Conservation (phyloP, 37 sponge, comb jelly and placozoan species). For the Beroe ovata region DNA sequence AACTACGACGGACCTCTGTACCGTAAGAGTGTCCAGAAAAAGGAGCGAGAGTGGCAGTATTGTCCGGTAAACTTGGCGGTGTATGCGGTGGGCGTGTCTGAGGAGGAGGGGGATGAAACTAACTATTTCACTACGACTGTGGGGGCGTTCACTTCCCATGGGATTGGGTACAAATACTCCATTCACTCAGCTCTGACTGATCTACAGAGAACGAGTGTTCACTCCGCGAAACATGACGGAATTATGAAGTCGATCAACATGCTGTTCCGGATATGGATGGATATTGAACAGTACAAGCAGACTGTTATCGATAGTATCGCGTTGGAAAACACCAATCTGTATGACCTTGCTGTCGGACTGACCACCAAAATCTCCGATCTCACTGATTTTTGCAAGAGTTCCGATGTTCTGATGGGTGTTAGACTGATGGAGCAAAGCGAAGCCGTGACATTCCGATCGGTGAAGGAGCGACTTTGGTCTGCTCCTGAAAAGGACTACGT, state of each 20-base stretch:
- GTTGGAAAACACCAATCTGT: constrained; percentile 16
- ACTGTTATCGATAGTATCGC: neutral
- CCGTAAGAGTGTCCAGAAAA: constrained; percentile 36
- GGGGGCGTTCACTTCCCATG: constrained; percentile 50
- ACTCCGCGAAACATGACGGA: constrained; percentile 8
- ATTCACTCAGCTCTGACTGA: neutral
- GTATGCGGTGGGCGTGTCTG: constrained; percentile 19
- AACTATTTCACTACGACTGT: constrained; percentile 46
- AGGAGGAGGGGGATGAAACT: constrained; percentile 24
- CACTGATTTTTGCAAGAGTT: constrained; percentile 3
- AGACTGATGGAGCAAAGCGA: constrained; percentile 37
- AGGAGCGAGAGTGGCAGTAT: constrained; percentile 62
- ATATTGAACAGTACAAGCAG: constrained; percentile 54
- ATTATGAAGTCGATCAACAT: neutral
- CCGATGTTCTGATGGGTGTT: constrained; percentile 28
- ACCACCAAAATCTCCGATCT: constrained; percentile 55
- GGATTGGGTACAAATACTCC: constrained; percentile 19
- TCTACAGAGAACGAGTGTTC: neutral
- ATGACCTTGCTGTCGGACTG: constrained; percentile 23
- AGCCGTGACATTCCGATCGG: neutral
- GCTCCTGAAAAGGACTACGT: constrained; percentile 44
- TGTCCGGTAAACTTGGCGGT: constrained; percentile 44
- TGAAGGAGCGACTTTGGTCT: constrained; percentile 14
- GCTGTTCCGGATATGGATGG: constrained; percentile 14
- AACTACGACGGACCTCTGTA: constrained; percentile 40